Conservation (phyloP, 2,113 vertebrate genomes). For the Xiphophorus hellerii region DNA sequence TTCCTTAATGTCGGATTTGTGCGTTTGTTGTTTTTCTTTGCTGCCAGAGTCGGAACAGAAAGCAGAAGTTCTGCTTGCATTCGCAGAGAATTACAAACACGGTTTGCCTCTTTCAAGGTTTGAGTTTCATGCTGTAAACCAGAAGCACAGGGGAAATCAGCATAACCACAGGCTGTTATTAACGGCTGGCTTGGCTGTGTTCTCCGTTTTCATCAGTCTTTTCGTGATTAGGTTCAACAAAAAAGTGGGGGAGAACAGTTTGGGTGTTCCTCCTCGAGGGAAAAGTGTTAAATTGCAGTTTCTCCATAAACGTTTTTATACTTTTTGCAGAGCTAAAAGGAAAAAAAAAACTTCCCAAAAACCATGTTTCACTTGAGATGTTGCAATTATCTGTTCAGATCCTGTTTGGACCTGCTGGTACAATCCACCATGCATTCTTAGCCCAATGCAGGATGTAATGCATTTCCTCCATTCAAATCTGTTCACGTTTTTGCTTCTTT, state of each 20-base stretch:
- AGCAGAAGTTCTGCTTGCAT: slow-evolving; percentile 17
- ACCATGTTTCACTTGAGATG: neutral
- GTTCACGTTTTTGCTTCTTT: neutral
- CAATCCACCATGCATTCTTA: no score
- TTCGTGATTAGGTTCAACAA: slow-evolving; percentile 5
- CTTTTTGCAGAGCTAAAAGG: neutral
- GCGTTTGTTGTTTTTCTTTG: neutral
- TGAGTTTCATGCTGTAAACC: slow-evolving; percentile 10
- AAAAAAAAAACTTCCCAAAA: neutral
- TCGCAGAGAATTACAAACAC: slow-evolving; percentile 13
- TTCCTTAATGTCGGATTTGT: neutral
- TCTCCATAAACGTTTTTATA: neutral
- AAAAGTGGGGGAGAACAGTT: neutral
- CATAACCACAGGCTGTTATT: slow-evolving; percentile 16
- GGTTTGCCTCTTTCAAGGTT: slow-evolving; percentile 18
- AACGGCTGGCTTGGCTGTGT: slow-evolving; percentile 21
- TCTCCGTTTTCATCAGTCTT: slow-evolving; percentile 11
- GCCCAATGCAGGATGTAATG: neutral
- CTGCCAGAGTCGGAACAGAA: slow-evolving; percentile 14
- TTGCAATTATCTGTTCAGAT: neutral
- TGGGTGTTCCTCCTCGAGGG: slow-evolving; percentile 19
- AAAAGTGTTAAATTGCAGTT: neutral
- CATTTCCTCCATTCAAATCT: neutral
- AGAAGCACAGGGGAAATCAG: slow-evolving; percentile 25
- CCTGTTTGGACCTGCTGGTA: no score